These are phyloP conservation scores for Eupristina koningsbergeri DNA, from an alignment of 1,140 invertebrate genomes.

Conservation along the genomic window DNA sequence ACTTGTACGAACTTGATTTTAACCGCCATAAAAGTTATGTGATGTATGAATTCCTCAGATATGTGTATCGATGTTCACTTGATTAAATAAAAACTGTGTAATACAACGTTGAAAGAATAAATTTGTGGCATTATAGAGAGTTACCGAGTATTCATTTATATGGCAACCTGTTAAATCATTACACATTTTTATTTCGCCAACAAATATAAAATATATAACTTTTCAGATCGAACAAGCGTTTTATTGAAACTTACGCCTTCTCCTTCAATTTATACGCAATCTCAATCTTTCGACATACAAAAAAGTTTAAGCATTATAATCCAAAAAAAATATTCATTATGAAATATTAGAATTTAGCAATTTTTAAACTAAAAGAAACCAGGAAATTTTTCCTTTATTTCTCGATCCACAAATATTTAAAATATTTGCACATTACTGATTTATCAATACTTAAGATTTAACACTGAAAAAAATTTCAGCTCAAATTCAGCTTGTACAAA, in stretches of 20 bases:
- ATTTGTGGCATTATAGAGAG: conserved; percentile 34
- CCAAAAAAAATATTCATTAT: too few relatives aligned
- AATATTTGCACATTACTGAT: too few relatives aligned
- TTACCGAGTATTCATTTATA: conserved; percentile 45
- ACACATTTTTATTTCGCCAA: not conserved
- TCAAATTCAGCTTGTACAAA: not conserved
- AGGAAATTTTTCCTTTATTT: not conserved
- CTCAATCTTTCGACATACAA: not conserved
- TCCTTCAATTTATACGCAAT: conserved; percentile 6
- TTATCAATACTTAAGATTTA: too few relatives aligned
- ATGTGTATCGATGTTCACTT: conserved; percentile 25
- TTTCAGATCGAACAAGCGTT: not conserved
- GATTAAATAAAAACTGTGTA: conserved; percentile 40
- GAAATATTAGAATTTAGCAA: not conserved
- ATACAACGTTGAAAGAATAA: conserved; percentile 30
- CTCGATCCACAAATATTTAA: not conserved
- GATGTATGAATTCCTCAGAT: conserved; percentile 8
- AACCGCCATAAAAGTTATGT: conserved; percentile 25
- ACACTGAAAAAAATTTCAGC: not conserved
- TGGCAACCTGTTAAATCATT: conserved; percentile 39
- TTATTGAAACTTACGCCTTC: not conserved
- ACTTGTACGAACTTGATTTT: conserved; percentile 26
- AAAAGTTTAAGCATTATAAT: too few relatives aligned
- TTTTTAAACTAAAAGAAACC: not conserved
- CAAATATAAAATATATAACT: not conserved